Conservation (phyloP, 2,888 invertebrate genomes). For the Amiota communis region DNA sequence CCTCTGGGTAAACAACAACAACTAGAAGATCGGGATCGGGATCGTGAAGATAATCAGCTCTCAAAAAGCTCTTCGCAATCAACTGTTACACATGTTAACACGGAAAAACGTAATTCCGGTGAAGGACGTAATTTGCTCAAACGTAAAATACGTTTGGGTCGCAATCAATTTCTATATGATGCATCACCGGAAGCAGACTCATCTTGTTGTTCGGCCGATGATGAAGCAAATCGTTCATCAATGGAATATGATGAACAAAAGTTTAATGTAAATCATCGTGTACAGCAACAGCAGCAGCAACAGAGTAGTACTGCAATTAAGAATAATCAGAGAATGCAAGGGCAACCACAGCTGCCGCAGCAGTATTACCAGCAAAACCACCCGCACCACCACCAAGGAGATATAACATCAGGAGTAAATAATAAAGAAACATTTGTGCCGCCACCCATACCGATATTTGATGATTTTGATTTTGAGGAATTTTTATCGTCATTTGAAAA, state of each 20-base stretch:
- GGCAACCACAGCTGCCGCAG: not conserved
- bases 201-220: slow-evolving; percentile 64
- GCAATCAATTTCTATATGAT: slow-evolving; percentile 73
- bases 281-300: slow-evolving; percentile 34
- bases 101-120: slow-evolving; percentile 59
- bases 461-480: slow-evolving; percentile 79
- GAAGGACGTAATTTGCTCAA: slow-evolving; percentile 68
- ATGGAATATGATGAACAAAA: slow-evolving; percentile 62
- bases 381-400: slow-evolving; percentile 28
- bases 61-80: slow-evolving; percentile 57
- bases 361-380: slow-evolving; percentile 29
- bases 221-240: slow-evolving; percentile 67
- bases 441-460: slow-evolving; percentile 73
- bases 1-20: slow-evolving; percentile 28
- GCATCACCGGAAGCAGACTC: slow-evolving; percentile 69
- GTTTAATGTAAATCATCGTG: slow-evolving; percentile 41
- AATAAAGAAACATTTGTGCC: slow-evolving; percentile 45
- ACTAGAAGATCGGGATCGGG: not conserved
- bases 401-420: slow-evolving; percentile 29
- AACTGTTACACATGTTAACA: slow-evolving; percentile 46
- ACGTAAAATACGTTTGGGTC: slow-evolving; percentile 71
- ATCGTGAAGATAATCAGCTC: slow-evolving; percentile 33
- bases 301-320: slow-evolving; percentile 46
- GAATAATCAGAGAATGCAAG: slow-evolving; percentile 62
- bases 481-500: slow-evolving; percentile 80